A percentile compares a stretch with the other conserved stretches of the same genome.
These are phyloP conservation scores for Amitus sp. DNA, from an alignment of 2,888 invertebrate species.

Conservation along the genomic window DNA sequence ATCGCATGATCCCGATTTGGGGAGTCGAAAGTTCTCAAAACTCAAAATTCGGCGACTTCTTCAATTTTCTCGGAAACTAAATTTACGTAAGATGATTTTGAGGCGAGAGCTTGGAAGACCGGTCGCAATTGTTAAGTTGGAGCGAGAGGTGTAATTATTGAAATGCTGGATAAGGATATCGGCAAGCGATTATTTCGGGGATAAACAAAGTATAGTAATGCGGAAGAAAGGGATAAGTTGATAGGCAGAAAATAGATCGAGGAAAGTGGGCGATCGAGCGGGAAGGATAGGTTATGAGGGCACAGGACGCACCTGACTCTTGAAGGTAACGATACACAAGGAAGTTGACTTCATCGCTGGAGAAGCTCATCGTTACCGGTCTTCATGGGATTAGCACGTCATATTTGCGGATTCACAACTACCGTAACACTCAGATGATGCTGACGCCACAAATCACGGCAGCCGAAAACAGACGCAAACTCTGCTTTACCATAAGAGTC, in stretches of 20 bases:
- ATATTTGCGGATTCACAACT: slow-evolving; percentile 29
- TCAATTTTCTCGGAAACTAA: no score
- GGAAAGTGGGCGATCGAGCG: slow-evolving; percentile 17
- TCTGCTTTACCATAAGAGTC: background rate
- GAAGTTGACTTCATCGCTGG: slow-evolving; percentile 99
- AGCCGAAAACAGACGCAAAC: slow-evolving; percentile 4
- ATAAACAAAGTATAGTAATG: background rate
- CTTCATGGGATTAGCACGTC: slow-evolving; percentile 33
- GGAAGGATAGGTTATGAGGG: slow-evolving; percentile 44
- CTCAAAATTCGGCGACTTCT: no score
- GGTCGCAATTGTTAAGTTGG: no score
- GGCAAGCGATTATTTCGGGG: background rate
- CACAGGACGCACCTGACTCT: slow-evolving; percentile 86
- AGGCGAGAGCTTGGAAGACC: no score
- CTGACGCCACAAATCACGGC: slow-evolving; percentile 4
- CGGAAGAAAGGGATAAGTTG: no score
- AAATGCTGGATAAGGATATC: no score
- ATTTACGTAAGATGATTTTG: no score
- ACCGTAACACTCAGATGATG: no score
- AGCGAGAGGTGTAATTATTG: no score
- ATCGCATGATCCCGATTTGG: no score
- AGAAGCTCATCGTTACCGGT: slow-evolving; percentile 86
- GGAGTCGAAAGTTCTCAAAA: no score
- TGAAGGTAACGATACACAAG: slow-evolving; percentile 97
- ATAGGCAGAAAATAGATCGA: slow-evolving; percentile 3